Evolutionary conservation across 1,140 invertebrate species (phyloP).

Genomic region (Leptinotarsa texana): DNA sequence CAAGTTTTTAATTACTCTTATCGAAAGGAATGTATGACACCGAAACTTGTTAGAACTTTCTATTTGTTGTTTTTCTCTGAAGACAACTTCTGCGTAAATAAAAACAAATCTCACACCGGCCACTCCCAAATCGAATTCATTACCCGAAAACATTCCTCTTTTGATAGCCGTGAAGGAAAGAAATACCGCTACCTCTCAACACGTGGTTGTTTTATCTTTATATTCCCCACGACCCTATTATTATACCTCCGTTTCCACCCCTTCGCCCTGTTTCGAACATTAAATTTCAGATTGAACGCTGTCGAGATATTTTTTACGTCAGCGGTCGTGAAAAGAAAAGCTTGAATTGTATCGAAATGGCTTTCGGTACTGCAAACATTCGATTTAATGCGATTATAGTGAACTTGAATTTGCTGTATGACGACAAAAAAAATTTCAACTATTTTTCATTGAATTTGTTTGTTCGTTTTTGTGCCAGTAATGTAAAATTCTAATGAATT

Average conservation of each 20-base stretch:
- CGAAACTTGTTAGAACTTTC: no score
- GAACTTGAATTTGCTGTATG: no score
- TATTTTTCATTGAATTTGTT: no score
- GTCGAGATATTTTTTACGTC: background rate
- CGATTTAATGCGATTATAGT: no score
- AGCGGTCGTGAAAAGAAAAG: background rate
- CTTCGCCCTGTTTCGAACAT: constrained; percentile 1
- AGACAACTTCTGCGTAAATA: background rate
- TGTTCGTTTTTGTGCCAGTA: no score
- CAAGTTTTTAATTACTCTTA: no score
- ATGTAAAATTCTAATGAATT: no score
- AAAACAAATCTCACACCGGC: background rate
- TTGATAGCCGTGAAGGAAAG: constrained; percentile 2
- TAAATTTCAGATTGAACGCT: background rate
- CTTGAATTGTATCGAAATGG: background rate
- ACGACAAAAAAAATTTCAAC: no score
- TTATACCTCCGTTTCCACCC: background rate
- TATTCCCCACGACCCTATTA: constrained; percentile 5
- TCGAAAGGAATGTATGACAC: no score
- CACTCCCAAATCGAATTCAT: background rate
- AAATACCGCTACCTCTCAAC: constrained; percentile 5
- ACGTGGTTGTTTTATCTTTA: constrained; percentile 7
- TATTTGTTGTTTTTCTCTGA: no score
- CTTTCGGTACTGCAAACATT: no score
- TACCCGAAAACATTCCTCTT: constrained; percentile 5